These are phyloP conservation scores for Bos taurus DNA, from an alignment of 2,113 vertebrate genomes.

Conservation along the genomic window DNA sequence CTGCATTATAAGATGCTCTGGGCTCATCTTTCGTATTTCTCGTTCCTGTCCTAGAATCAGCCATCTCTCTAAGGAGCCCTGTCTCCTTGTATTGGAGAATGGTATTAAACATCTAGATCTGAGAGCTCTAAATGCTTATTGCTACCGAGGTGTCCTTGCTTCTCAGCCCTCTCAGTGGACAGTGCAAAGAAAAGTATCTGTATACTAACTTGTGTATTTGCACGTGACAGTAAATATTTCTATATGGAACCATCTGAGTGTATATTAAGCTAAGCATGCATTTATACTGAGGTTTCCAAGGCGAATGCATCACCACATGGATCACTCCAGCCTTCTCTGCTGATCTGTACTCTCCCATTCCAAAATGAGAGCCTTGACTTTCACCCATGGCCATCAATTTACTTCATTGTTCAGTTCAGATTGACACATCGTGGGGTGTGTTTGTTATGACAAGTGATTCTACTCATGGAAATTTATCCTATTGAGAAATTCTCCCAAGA, in stretches of 20 bases:
- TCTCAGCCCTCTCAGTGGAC: neutral
- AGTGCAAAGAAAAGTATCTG: neutral
- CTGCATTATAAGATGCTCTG: neutral
- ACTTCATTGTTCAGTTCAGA: neutral
- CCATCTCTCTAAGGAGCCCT: neutral
- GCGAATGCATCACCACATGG: neutral
- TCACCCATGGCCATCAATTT: neutral
- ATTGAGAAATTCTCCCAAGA: neutral
- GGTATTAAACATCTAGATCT: neutral
- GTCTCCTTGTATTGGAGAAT: neutral
- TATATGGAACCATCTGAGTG: neutral
- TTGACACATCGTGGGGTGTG: too few relatives aligned
- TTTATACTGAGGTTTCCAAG: neutral
- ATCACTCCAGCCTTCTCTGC: neutral
- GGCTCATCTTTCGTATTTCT: neutral
- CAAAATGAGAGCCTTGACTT: neutral
- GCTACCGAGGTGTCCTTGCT: neutral
- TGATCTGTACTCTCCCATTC: neutral
- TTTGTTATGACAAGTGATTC: neutral
- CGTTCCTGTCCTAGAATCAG: neutral
- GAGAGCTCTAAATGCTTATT: neutral
- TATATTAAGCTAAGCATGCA: neutral
- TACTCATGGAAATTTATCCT: neutral
- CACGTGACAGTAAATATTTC: neutral
- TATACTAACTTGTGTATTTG: neutral